Conservation (phyloP, 1,140 invertebrate genomes). For the Ephestia elutella region DNA sequence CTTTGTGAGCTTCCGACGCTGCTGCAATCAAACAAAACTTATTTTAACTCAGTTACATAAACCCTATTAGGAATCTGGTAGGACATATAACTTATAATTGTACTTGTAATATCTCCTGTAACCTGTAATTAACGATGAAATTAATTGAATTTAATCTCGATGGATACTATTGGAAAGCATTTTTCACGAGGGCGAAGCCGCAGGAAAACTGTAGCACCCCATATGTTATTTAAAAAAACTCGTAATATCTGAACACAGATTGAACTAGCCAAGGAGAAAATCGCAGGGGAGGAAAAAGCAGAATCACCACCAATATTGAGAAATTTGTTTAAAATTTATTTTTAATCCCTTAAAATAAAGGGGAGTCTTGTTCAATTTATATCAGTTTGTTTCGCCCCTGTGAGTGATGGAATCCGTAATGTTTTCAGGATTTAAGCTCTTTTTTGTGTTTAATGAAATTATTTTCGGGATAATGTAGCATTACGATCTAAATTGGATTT, state of each 20-base stretch:
- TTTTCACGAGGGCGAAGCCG: too few relatives aligned
- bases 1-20: too few relatives aligned
- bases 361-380: constrained; percentile 5
- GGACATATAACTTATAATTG: too few relatives aligned
- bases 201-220: neutral
- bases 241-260: neutral
- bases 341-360: constrained; percentile 10
- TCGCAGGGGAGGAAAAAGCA: constrained; percentile 1
- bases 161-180: too few relatives aligned
- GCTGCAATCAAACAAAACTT: too few relatives aligned
- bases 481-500: neutral
- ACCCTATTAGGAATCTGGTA: too few relatives aligned
- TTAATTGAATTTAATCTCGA: too few relatives aligned
- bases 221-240: neutral
- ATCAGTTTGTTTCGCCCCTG: constrained; percentile 8
- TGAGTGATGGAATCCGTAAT: constrained; percentile 5
- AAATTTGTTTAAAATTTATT: constrained; percentile 11
- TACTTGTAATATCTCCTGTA: too few relatives aligned
- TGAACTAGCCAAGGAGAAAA: neutral
- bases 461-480: constrained; percentile 1
- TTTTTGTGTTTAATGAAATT: constrained; percentile 1
- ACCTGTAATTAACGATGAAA: too few relatives aligned
- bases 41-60: too few relatives aligned
- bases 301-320: constrained; percentile 2
- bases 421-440: neutral